Conservation (phyloP, 2,797 vertebrate species). For the Ceyx erithaca region DNA sequence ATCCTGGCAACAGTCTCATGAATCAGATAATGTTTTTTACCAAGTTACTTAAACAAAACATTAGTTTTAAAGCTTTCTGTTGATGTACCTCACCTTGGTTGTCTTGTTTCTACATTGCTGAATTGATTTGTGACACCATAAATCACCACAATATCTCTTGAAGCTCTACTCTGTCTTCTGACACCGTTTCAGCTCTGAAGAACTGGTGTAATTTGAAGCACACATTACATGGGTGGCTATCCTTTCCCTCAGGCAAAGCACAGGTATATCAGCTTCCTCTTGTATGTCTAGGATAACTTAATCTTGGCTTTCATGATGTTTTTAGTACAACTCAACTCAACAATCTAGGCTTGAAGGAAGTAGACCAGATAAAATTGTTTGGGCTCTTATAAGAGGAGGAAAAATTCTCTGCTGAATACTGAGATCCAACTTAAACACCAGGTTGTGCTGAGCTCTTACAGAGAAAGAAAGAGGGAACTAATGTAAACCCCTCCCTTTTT, state of each 20-base stretch:
- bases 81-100: neutral
- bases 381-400: neutral
- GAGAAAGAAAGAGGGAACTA: neutral
- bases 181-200: neutral
- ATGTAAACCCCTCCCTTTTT: neutral
- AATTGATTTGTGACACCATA: neutral
- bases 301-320: neutral
- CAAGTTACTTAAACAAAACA: neutral
- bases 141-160: neutral
- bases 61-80: neutral
- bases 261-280: neutral
- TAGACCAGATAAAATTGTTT: constrained; percentile 36
- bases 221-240: neutral
- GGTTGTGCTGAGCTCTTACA: neutral
- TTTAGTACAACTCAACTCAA: constrained; percentile 28
- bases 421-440: neutral
- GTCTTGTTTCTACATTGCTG: neutral
- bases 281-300: neutral
- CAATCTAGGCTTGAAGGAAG: neutral
- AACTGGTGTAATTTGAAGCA: neutral
- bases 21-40: neutral
- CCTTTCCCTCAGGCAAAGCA: neutral
- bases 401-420: constrained; percentile 1
- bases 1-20: neutral
- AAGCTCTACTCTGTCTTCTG: neutral